Base-by-base conservation (phyloP, 2,113 vertebrate genomes). In the Microtus richardsoni region DNA sequence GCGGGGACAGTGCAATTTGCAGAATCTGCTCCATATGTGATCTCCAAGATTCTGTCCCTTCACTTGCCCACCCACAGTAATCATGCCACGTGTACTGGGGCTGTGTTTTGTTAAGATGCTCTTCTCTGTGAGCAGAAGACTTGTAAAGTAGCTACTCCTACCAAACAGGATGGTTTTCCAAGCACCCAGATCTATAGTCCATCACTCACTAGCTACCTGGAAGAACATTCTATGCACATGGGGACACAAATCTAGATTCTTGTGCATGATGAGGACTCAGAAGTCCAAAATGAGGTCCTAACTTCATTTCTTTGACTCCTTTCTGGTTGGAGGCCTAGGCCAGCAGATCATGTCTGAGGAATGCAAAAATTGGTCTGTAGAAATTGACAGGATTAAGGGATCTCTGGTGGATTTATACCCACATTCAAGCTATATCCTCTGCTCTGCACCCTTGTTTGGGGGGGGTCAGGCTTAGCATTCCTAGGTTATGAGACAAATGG, bases 1-100 rank as follows among this genome's bases (percentile, higher is more conserved):
- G 4, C 0, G 0, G n/a, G 13, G n/a, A 44, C 7, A 30, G 26
- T 19, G 7, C 60, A 26, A 21, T 41, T 30, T 64, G 39, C 14
- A 44, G 26, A 64, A 41, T 41, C 58, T 44, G 82, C 54, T 16
- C 7, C 24, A 10, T 10, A 24, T 16, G n/a, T 10, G 0, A 62
- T 41, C 54, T 41, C n/a, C 3, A 36, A 16, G 79, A 84, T 41
- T 62, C 12, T 14, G 30, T 62, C 14, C 24, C 4, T 1, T 3
- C 13, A 64, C 82, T 64, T 26, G 39, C 4, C n/a, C 26, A 16
- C 7, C n/a, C n/a, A 84, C n/a, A 62, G 7, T 39, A 60, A 30
- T 39, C 82, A 30, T 60, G 60, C 26, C 0, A 2, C 17, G 5
- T 33, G 39, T 30, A 39, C 39, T 26, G 44, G 60, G 24, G 39